Evolutionary conservation across 2,113 vertebrate species (phyloP).

Genomic region (Tenebrosternarchus preto): DNA sequence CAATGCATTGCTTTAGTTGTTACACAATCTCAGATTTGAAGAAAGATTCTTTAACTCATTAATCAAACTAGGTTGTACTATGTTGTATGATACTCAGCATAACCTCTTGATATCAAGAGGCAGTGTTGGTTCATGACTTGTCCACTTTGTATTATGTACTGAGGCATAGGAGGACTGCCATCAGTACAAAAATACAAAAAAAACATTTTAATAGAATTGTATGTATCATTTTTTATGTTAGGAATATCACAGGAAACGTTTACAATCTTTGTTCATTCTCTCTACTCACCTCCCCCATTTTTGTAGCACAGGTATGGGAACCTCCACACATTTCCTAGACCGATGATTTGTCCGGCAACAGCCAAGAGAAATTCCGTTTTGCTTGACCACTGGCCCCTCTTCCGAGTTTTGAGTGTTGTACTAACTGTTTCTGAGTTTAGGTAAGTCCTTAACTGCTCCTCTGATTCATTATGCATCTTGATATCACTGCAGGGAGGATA

Average conservation of each 20-base stretch:
- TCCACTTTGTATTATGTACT: too few species aligned
- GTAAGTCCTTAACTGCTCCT: background rate
- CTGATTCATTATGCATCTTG: background rate
- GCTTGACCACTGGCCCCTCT: conserved; percentile 71
- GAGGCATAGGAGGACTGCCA: too few species aligned
- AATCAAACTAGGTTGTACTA: too few species aligned
- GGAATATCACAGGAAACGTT: too few species aligned
- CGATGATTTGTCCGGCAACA: conserved; percentile 71
- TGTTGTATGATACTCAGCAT: too few species aligned
- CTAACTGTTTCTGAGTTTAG: background rate
- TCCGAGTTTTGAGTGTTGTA: background rate
- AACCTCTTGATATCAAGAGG: too few species aligned
- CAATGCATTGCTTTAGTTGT: too few species aligned
- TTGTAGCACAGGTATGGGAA: conserved; percentile 78
- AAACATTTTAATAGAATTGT: background rate
- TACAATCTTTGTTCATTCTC: too few species aligned
- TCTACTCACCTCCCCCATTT: conserved; percentile 72
- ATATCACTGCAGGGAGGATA: conserved; percentile 12
- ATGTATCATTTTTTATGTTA: too few species aligned
- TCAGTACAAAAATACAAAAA: background rate
- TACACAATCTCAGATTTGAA: too few species aligned
- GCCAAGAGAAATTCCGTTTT: conserved; percentile 72
- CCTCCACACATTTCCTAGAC: conserved; percentile 76
- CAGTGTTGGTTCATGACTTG: too few species aligned
- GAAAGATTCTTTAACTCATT: too few species aligned